Evolutionary conservation across 2,888 invertebrate genomes (phyloP).

Genomic region (Acanthococcus lagerstroemiae): DNA sequence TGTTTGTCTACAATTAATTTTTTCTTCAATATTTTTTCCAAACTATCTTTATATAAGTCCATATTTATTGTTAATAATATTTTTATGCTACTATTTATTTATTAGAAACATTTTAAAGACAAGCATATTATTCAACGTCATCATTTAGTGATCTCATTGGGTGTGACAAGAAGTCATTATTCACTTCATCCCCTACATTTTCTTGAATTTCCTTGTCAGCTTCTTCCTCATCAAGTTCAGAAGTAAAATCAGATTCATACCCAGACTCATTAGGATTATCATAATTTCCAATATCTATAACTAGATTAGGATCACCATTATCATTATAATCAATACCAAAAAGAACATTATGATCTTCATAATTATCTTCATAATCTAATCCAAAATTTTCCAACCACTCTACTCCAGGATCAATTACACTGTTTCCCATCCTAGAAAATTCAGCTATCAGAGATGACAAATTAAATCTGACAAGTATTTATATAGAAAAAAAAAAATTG

Average conservation of each 20-base stretch:
- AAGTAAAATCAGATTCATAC: conserved; percentile 8
- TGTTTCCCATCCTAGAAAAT: neutral
- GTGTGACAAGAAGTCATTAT: conserved; percentile 4
- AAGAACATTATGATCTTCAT: no score
- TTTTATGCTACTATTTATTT: neutral
- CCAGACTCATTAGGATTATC: neutral
- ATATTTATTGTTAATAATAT: neutral
- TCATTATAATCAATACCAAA: no score
- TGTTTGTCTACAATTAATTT: conserved; percentile 3
- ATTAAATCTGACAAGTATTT: neutral
- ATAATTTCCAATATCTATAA: no score
- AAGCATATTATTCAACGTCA: neutral
- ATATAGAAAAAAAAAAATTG: neutral
- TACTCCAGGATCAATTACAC: neutral
- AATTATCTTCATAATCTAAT: no score
- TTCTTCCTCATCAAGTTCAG: conserved; percentile 6
- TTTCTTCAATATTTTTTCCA: neutral
- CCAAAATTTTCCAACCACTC: neutral
- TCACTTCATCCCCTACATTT: conserved; percentile 4
- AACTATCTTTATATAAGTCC: neutral
- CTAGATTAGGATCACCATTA: no score
- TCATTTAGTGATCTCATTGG: neutral
- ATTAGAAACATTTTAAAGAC: conserved; percentile 6
- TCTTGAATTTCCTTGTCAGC: no score
- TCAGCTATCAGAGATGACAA: no score